Percentiles rank a stretch among this genome's conserved stretches.
Evolutionary conservation across 2,797 vertebrate species (phyloP).

Genomic region (Carapus acus): DNA sequence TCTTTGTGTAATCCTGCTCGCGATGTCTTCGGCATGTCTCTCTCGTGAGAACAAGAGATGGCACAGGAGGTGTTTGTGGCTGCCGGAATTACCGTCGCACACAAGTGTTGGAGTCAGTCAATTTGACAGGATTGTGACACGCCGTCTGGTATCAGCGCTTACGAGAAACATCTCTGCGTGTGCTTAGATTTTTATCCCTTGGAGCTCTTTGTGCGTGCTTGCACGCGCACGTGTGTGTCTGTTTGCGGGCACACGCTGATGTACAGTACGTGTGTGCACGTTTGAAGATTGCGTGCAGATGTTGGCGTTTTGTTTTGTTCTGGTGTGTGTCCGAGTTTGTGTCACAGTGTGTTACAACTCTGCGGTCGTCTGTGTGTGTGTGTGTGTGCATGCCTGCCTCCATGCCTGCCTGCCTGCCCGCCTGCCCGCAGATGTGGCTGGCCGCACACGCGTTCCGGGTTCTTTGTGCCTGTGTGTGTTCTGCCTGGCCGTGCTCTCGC

Average conservation of each 20-base stretch:
- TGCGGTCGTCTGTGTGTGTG: background rate
- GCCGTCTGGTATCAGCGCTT: background rate
- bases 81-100: background rate
- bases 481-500: conserved; percentile 32
- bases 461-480: conserved; percentile 24
- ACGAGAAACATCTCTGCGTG: background rate
- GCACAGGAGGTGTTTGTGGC: background rate
- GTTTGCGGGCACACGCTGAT: background rate
- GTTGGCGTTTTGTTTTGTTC: background rate
- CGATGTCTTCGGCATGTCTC: no score
- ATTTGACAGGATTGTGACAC: background rate
- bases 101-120: background rate
- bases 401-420: no score
- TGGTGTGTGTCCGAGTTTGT: background rate
- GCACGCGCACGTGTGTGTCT: background rate
- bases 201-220: background rate
- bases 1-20: background rate
- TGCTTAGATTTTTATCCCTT: background rate
- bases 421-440: conserved; percentile 11
- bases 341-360: background rate
- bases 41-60: background rate
- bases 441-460: background rate
- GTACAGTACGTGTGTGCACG: background rate
- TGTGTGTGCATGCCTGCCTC: no score
- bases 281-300: conserved; percentile 2